Conservation (phyloP, 2,888 invertebrate genomes). For the Synergus gifuensis region DNA sequence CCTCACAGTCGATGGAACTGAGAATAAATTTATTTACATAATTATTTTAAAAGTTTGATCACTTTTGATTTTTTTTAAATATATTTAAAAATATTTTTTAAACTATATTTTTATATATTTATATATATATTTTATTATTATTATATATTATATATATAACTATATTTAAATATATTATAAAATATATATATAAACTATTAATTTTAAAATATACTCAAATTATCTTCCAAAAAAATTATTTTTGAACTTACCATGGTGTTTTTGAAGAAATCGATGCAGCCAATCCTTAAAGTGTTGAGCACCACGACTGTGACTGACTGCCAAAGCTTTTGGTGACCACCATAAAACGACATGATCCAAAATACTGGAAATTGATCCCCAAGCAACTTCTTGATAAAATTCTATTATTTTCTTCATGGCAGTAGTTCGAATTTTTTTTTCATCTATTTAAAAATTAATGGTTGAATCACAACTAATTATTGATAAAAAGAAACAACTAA, state of each 20-base stretch:
- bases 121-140: too few relatives aligned
- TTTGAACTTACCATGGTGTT: conserved; percentile 59
- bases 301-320: conserved; percentile 79
- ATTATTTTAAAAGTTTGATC: neutral
- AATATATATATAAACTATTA: too few relatives aligned
- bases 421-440: conserved; percentile 81
- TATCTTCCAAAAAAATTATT: conserved; percentile 40
- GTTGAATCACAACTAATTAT: neutral
- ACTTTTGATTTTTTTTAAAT: neutral
- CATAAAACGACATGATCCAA: conserved; percentile 90
- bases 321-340: conserved; percentile 89
- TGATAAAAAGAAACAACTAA: neutral
- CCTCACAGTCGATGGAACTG: conserved; percentile 83
- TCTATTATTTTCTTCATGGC: conserved; percentile 83
- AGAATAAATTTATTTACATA: conserved; percentile 39
- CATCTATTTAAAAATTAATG: conserved; percentile 76
- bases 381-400: conserved; percentile 87
- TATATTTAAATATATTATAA: too few relatives aligned
- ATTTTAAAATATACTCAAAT: too few relatives aligned
- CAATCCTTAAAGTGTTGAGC: conserved; percentile 72
- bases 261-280: conserved; percentile 70
- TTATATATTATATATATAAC: too few relatives aligned
- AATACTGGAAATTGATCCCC: conserved; percentile 90
- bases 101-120: too few relatives aligned
- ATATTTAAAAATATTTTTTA: too few relatives aligned